Percentiles rank a stretch among this genome's conserved stretches.
These are phyloP conservation scores for Coenonympha arcania DNA, from an alignment of 2,888 invertebrate species.

Conservation along the genomic window DNA sequence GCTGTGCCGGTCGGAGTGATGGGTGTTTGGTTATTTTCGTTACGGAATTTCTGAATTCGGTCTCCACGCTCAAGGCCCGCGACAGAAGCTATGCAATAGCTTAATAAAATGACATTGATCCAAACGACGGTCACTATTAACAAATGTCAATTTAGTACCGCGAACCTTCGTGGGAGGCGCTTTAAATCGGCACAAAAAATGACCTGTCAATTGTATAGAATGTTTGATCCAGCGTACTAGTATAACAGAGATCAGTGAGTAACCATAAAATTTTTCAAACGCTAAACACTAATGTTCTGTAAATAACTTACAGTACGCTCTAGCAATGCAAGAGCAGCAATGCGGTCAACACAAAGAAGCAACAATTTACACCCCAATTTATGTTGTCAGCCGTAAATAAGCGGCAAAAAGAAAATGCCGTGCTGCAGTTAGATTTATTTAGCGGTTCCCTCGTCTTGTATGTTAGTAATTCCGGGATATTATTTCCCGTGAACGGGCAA, in stretches of 20 bases:
- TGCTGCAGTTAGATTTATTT: slow-evolving; percentile 29
- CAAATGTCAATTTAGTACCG: too few relatives aligned
- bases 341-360: slow-evolving; percentile 20
- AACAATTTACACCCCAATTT: slow-evolving; percentile 30
- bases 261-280: neutral
- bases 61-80: too few relatives aligned
- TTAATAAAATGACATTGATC: too few relatives aligned
- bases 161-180: too few relatives aligned
- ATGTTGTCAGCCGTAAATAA: slow-evolving; percentile 31
- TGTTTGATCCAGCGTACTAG: too few relatives aligned
- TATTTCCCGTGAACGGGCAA: slow-evolving; percentile 20
- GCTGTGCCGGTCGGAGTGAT: too few relatives aligned
- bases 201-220: too few relatives aligned
- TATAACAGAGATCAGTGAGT: neutral
- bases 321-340: slow-evolving; percentile 4
- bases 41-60: too few relatives aligned
- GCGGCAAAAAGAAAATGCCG: slow-evolving; percentile 28
- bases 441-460: slow-evolving; percentile 23
- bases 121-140: too few relatives aligned
- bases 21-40: too few relatives aligned
- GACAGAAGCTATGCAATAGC: too few relatives aligned
- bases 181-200: too few relatives aligned
- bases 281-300: neutral
- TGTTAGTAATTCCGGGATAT: slow-evolving; percentile 16
- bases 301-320: slow-evolving; percentile 3